Evolutionary conservation across 2,797 vertebrate genomes (phyloP).

Genomic region (Chelmon rostratus): DNA sequence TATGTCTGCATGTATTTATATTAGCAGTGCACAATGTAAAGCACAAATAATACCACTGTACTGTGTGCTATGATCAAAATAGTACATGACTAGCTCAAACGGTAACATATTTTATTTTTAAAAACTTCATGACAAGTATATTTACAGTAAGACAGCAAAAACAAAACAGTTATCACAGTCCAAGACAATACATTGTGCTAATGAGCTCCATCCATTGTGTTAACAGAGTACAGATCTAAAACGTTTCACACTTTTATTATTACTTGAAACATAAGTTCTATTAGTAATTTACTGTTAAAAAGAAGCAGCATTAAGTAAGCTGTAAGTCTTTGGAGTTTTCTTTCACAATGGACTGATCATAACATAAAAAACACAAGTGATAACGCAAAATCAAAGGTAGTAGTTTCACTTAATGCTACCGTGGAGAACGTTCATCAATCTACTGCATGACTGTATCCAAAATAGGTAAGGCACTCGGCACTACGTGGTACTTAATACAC

Average conservation of each 20-base stretch:
- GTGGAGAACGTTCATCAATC: neutral
- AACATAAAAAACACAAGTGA: neutral
- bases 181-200: conserved; percentile 18
- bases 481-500: conserved; percentile 32
- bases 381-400: conserved; percentile 14
- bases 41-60: neutral
- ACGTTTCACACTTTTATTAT: neutral
- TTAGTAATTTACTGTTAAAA: neutral
- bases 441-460: conserved; percentile 4
- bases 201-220: neutral
- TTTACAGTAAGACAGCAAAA: conserved; percentile 16
- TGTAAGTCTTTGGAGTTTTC: conserved; percentile 12
- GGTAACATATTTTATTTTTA: conserved; percentile 7
- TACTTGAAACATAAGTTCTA: neutral
- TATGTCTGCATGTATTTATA: neutral
- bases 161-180: conserved; percentile 2
- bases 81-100: neutral
- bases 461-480: conserved; percentile 63
- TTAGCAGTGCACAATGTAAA: neutral
- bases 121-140: conserved; percentile 6
- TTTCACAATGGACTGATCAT: neutral
- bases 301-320: conserved; percentile 1
- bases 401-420: conserved; percentile 5
- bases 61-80: neutral
- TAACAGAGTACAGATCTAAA: conserved; percentile 9